phyloP scores from a whole-genome alignment of 2,888 invertebrate species.

The Philhelius pedissequus region DNA sequence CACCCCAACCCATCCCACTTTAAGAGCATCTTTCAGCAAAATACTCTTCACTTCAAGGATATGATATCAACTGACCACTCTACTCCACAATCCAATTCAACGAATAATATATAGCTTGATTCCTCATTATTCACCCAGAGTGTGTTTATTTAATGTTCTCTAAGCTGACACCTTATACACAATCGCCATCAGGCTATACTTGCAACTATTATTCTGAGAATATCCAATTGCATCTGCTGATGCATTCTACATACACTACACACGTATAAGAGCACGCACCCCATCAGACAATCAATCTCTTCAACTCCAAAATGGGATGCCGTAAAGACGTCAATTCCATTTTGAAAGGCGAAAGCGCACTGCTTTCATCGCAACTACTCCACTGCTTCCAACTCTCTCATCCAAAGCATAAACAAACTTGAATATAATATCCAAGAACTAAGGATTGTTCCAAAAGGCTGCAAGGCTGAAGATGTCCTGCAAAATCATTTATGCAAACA shows the following conservation, averaged over 20 bases:
- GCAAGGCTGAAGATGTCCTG: slow-evolving; percentile 42
- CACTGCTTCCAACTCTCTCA: slow-evolving; percentile 2
- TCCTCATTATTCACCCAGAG: slow-evolving; percentile 33
- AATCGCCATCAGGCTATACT: slow-evolving; percentile 21
- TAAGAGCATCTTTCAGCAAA: background rate
- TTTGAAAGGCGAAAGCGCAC: slow-evolving; percentile 3
- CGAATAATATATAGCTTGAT: background rate
- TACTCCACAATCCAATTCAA: background rate
- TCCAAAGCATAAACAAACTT: slow-evolving; percentile 30
- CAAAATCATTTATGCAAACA: slow-evolving; percentile 67
- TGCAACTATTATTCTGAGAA: slow-evolving; percentile 37
- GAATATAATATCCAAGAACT: background rate
- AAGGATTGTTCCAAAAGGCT: background rate
- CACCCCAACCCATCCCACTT: background rate
- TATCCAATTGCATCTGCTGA: slow-evolving; percentile 9
- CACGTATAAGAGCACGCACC: background rate
- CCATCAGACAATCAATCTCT: slow-evolving; percentile 34
- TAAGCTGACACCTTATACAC: slow-evolving; percentile 45
- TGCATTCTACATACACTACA: too few species aligned
- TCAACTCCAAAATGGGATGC: slow-evolving; percentile 39
- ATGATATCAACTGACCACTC: background rate
- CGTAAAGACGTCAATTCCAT: slow-evolving; percentile 48
- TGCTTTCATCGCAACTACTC: slow-evolving; percentile 7
- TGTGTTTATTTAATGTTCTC: slow-evolving; percentile 57
- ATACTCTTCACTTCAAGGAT: background rate